Evolutionary conservation across 2,113 vertebrate genomes (phyloP).

Genomic region (Tyrannus savana): DNA sequence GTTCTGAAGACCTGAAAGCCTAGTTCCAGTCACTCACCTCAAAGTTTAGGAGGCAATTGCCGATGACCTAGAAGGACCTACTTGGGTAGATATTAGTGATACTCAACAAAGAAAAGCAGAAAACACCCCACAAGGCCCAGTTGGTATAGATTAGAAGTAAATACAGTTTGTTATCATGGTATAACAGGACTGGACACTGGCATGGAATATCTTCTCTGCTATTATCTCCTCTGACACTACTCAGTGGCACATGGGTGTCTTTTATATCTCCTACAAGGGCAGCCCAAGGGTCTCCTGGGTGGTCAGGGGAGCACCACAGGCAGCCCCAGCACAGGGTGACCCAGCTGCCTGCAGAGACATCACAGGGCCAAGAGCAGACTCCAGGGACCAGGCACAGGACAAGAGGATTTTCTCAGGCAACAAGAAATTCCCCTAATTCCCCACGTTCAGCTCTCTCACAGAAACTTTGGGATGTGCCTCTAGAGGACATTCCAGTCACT

Average conservation of each 20-base stretch:
- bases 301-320: neutral
- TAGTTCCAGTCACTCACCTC: neutral
- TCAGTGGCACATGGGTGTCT: neutral
- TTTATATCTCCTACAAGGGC: neutral
- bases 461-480: neutral
- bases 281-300: neutral
- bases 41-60: neutral
- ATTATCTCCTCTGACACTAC: neutral
- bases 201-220: neutral
- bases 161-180: neutral
- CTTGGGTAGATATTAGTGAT: neutral
- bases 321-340: no score
- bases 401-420: neutral
- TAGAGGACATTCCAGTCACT: neutral
- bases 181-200: neutral
- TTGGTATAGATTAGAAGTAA: neutral
- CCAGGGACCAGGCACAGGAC: neutral
- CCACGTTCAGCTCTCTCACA: neutral
- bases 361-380: neutral
- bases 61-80: neutral
- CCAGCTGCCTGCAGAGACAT: accelerated
- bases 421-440: neutral
- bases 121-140: accelerated
- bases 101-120: neutral
- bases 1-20: neutral